Conservation (phyloP, 1,140 invertebrate species). For the Chionoecetes opilio region DNA sequence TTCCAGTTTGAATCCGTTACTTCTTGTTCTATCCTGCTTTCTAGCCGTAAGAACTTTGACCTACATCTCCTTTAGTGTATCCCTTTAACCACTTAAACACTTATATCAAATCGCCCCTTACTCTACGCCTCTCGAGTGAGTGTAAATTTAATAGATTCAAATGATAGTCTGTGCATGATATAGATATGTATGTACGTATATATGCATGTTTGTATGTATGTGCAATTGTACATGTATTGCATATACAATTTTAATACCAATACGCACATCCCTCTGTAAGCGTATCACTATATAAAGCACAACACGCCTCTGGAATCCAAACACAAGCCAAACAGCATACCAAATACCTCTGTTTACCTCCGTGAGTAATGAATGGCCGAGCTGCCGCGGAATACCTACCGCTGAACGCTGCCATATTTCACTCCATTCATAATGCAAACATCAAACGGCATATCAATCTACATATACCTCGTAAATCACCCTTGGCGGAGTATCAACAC, state of each 20-base stretch:
- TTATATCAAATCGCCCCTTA: too few relatives aligned
- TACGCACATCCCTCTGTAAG: background rate
- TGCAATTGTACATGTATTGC: background rate
- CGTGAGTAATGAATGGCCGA: conserved; percentile 7
- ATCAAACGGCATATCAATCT: conserved; percentile 20
- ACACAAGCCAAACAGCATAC: conserved; percentile 3
- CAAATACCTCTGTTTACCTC: background rate
- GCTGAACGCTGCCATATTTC: background rate
- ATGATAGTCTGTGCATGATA: background rate
- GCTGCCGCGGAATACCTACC: background rate
- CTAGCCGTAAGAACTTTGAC: too few relatives aligned
- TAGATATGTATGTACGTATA: too few relatives aligned
- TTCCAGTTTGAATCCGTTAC: too few relatives aligned
- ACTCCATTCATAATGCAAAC: background rate
- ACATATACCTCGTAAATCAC: background rate
- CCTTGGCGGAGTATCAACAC: background rate
- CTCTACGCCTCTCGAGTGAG: too few relatives aligned
- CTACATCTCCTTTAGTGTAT: too few relatives aligned
- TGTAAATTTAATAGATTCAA: too few relatives aligned
- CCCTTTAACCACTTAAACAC: too few relatives aligned
- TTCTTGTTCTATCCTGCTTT: too few relatives aligned
- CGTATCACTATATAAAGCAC: background rate
- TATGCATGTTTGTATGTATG: too few relatives aligned
- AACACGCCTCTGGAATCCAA: background rate
- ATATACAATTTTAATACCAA: background rate